Evolutionary conservation across 2,797 vertebrate genomes (phyloP).

Genomic region (Geotrypetes seraphini): DNA sequence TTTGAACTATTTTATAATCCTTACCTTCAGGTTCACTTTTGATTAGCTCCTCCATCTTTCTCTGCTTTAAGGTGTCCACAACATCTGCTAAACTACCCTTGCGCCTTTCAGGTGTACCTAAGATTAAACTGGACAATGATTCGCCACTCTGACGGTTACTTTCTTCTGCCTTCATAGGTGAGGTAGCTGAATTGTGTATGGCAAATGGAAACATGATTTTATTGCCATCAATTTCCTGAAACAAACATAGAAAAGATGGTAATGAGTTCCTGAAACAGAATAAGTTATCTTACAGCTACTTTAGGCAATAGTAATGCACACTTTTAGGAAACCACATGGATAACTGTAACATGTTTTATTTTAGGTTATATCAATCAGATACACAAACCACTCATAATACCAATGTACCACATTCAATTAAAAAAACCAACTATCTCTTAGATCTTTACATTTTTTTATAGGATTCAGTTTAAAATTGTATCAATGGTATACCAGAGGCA

Average conservation of each 20-base stretch:
- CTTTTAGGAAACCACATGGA: neutral
- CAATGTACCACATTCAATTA: too few species aligned
- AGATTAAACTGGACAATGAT: conserved; percentile 59
- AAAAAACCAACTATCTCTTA: too few species aligned
- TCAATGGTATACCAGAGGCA: too few species aligned
- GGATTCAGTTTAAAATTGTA: too few species aligned
- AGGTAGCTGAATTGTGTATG: conserved; percentile 95
- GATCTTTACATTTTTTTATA: too few species aligned
- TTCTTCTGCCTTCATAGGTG: conserved; percentile 89
- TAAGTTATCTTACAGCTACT: neutral
- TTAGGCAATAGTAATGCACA: neutral
- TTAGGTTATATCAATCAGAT: too few species aligned
- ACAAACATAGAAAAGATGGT: conserved; percentile 39
- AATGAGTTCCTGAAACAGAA: conserved; percentile 14
- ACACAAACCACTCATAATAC: too few species aligned
- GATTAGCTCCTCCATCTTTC: conserved; percentile 98
- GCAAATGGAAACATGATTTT: conserved; percentile 89
- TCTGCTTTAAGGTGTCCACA: conserved; percentile 94
- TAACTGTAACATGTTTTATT: neutral
- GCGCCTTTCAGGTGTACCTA: conserved; percentile 89
- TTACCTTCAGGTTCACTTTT: conserved; percentile 98
- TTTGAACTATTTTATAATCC: conserved; percentile 18
- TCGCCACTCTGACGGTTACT: conserved; percentile 77
- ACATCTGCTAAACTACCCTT: conserved; percentile 96
- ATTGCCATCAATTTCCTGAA: conserved; percentile 84